These are phyloP conservation scores for Drosophila prosaltans DNA, from an alignment of 1,140 invertebrate genomes.

Conservation along the genomic window DNA sequence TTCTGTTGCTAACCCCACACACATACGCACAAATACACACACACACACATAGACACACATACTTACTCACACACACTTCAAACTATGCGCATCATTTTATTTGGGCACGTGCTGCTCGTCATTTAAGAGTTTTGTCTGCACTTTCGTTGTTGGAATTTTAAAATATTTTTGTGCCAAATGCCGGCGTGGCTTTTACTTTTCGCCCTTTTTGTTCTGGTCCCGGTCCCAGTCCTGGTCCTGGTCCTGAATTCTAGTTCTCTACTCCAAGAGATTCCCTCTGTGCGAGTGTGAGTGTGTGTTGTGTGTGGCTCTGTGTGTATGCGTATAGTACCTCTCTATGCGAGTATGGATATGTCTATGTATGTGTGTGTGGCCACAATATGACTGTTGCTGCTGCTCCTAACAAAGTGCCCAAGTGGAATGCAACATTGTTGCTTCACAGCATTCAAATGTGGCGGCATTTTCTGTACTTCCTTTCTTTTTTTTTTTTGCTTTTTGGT, in stretches of 20 bases:
- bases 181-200: conserved; percentile 65
- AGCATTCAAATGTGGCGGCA: conserved; percentile 78
- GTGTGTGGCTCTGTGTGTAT: not conserved
- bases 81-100: conserved; percentile 67
- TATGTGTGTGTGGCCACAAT: conserved; percentile 44
- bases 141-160: conserved; percentile 78
- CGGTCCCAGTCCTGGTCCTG: conserved; percentile 13
- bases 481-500: not conserved
- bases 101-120: conserved; percentile 79
- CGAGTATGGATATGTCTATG: conserved; percentile 23
- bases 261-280: conserved; percentile 17
- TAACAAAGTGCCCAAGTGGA: conserved; percentile 80
- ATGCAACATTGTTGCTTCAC: conserved; percentile 81
- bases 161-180: conserved; percentile 71
- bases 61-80: conserved; percentile 19
- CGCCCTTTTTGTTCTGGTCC: conserved; percentile 49
- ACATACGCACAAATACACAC: not conserved
- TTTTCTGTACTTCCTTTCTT: conserved; percentile 55
- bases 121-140: conserved; percentile 82
- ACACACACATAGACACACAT: not conserved
- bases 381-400: conserved; percentile 61
- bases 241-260: not conserved
- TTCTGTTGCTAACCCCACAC: not conserved
- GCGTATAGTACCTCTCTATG: conserved; percentile 7
- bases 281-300: not conserved